These are phyloP conservation scores for Ormyrus thymus DNA, from an alignment of 2,888 invertebrate species.

Conservation along the genomic window DNA sequence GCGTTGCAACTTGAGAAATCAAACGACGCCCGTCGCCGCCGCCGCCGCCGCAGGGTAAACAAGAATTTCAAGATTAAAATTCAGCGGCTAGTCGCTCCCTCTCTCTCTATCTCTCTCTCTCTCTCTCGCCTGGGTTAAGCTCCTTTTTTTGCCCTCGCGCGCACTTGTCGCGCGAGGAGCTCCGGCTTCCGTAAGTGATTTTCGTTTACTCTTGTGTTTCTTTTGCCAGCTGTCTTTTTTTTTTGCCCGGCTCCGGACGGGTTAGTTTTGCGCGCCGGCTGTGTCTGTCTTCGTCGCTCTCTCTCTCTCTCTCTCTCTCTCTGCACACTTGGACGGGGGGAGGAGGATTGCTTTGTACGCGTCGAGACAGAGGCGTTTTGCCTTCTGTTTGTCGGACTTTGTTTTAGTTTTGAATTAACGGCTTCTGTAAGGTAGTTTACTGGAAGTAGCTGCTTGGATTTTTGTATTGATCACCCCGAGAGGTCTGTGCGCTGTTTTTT, in stretches of 20 bases:
- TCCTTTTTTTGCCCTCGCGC: too few relatives aligned
- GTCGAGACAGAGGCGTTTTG: neutral
- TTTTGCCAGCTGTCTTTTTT: neutral
- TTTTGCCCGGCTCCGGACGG: neutral
- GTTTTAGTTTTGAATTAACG: neutral
- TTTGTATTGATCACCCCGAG: too few relatives aligned
- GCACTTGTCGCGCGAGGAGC: too few relatives aligned
- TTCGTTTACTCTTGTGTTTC: neutral
- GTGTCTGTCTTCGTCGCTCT: neutral
- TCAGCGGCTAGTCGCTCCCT: neutral
- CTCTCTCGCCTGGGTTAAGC: too few relatives aligned
- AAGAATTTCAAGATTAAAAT: constrained; percentile 44
- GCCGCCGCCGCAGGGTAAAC: constrained; percentile 10
- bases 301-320: neutral
- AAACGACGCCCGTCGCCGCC: constrained; percentile 7
- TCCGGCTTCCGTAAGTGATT: neutral
- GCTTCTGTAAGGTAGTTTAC: too few relatives aligned
- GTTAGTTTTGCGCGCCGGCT: neutral
- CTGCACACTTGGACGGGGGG: neutral
- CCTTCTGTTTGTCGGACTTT: neutral
- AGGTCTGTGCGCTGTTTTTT: too few relatives aligned
- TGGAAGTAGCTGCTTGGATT: too few relatives aligned
- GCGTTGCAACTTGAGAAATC: constrained; percentile 43
- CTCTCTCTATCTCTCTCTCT: too few relatives aligned
- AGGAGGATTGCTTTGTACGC: constrained; percentile 4